phyloP scores from a whole-genome alignment of 2,888 invertebrate species.

The Parnassius glacialis region DNA sequence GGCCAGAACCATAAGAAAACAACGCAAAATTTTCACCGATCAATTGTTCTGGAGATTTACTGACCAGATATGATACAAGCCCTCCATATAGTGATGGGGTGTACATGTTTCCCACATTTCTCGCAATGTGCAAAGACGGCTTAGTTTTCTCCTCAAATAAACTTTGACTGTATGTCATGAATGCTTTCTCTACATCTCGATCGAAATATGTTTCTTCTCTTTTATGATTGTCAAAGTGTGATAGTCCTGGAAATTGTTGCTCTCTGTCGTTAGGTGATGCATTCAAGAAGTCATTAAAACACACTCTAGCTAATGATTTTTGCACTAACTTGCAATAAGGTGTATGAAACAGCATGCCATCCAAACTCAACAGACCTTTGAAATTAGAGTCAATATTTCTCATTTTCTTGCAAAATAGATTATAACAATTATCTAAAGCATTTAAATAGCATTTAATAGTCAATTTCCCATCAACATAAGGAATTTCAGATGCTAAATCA shows the following conservation, averaged over 20 bases:
- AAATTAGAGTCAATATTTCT: slow-evolving; percentile 76
- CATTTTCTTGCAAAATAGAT: slow-evolving; percentile 87
- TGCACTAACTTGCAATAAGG: slow-evolving; percentile 98
- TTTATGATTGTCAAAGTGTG: slow-evolving; percentile 84
- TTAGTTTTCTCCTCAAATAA: slow-evolving; percentile 91
- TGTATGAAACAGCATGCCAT: slow-evolving; percentile 94
- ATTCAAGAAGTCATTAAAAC: slow-evolving; percentile 92
- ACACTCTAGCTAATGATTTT: slow-evolving; percentile 93
- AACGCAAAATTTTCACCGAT: slow-evolving; percentile 91
- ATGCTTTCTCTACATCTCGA: slow-evolving; percentile 93
- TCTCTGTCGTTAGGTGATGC: slow-evolving; percentile 78
- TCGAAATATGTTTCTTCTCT: slow-evolving; percentile 94
- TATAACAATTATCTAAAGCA: slow-evolving; percentile 96
- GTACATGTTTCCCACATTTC: slow-evolving; percentile 99
- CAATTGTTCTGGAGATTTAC: slow-evolving; percentile 84
- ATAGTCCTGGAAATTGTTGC: slow-evolving; percentile 84
- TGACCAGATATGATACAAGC: slow-evolving; percentile 91
- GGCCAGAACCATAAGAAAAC: slow-evolving; percentile 98
- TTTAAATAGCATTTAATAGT: slow-evolving; percentile 96
- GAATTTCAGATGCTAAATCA: slow-evolving; percentile 95
- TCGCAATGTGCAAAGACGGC: slow-evolving; percentile 91
- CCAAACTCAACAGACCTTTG: slow-evolving; percentile 84
- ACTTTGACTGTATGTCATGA: slow-evolving; percentile 87
- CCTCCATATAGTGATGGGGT: slow-evolving; percentile 98
- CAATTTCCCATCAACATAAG: slow-evolving; percentile 96